Evolutionary conservation across 2,113 vertebrate genomes (phyloP), one percentile per base, ranked within the genome.

Genomic region (Oreotrochilus melanogaster): DNA sequence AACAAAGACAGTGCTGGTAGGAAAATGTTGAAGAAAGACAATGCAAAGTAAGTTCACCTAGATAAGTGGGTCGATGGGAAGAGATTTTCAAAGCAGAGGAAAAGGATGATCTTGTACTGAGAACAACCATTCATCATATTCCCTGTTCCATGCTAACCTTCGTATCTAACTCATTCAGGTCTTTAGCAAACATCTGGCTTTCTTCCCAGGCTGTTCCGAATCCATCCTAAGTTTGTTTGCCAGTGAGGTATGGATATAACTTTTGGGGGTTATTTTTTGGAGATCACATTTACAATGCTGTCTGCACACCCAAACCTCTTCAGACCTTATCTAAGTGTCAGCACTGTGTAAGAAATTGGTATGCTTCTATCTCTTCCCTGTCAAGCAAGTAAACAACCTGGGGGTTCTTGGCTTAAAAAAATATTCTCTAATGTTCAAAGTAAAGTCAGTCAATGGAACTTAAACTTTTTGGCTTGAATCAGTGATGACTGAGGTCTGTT

Each of bases 381-480:
- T 90, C 45, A 90, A 92, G 72, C 66, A 83, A 76, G 12, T 73
- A 86, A 92, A 83, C 15, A 80, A 78, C 42, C n/a, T 88, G 19
- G 42, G 53, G 25, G 27, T 70, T 88, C 58, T 92, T 90, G 85
- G 31, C 4, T 1, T 90, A 88, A 67, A 76, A 51, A 92, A 67
- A 21, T 6, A 10, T 53, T 89, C 35, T 47, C 21, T 91, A 67
- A 33, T 86, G 74, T 50, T 87, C 47, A 64, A 87, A 87, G 16
- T 78, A 45, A 86, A 80, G 71, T 73, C 50, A 72, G n/a, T 86
- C 62, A 93, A 88, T 73, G 39, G 78, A 93, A 90, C 37, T 50
- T 82, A 35, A 60, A 60, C 6, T 11, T 92, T 96, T 88, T 92
- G 50, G 57, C 54, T 93, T 92, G 82, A 89, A 85, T 82, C 35